Conservation (phyloP, 2,888 invertebrate genomes). For the Dryomyza anilis region DNA sequence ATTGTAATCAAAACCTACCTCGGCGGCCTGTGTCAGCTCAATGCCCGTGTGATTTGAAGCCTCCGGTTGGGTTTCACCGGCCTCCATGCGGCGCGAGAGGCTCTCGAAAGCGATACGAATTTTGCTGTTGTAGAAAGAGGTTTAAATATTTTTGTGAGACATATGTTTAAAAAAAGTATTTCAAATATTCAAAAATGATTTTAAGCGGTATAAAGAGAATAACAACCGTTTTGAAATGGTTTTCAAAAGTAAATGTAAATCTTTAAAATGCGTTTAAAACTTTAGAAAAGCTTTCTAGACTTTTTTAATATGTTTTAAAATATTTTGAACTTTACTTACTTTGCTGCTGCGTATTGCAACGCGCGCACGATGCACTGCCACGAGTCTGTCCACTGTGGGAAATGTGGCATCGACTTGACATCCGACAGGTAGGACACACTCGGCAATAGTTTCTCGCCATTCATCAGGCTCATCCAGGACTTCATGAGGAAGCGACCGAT, state of each 20-base stretch:
- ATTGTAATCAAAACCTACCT: constrained; percentile 65
- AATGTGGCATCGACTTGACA: constrained; percentile 35
- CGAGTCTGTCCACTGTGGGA: constrained; percentile 51
- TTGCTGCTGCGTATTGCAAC: constrained; percentile 52
- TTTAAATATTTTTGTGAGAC: not conserved
- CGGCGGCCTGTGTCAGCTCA: constrained; percentile 77
- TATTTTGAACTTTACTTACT: constrained; percentile 26
- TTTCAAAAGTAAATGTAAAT: too few species aligned
- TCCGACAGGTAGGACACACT: constrained; percentile 71
- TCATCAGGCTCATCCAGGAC: constrained; percentile 70
- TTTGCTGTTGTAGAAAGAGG: constrained; percentile 64
- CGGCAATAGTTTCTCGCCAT: constrained; percentile 66
- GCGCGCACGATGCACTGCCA: constrained; percentile 59
- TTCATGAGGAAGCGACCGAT: constrained; percentile 84
- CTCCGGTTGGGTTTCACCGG: constrained; percentile 71
- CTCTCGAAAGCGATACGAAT: constrained; percentile 71
- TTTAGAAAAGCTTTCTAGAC: too few species aligned
- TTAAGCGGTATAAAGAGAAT: too few species aligned
- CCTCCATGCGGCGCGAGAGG: constrained; percentile 69
- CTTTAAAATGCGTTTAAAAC: too few species aligned
- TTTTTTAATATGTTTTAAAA: too few species aligned
- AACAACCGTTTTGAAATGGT: too few species aligned
- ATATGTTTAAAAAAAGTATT: too few species aligned
- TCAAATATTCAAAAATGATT: too few species aligned
- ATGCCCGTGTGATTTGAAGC: constrained; percentile 87